Evolutionary conservation across 2,113 vertebrate species (phyloP).

Genomic region (Burhinus oedicnemus): DNA sequence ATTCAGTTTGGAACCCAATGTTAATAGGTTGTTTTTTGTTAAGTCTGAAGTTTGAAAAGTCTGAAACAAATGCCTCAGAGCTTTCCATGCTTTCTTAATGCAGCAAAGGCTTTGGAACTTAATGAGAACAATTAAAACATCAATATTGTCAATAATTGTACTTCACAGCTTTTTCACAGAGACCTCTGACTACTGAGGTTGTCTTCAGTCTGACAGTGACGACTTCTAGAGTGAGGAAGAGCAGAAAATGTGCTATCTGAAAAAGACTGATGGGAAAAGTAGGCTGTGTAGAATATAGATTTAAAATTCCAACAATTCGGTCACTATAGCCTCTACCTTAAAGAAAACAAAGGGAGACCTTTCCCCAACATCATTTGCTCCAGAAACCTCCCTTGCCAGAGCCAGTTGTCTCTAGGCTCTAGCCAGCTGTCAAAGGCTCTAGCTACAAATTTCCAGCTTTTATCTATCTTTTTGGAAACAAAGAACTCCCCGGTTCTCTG

Average conservation of each 20-base stretch:
- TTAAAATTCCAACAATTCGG: background rate
- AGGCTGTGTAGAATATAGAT: background rate
- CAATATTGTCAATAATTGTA: slow-evolving; percentile 15
- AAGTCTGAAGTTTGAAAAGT: background rate
- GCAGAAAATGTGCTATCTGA: background rate
- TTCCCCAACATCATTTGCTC: background rate
- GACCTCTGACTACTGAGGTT: background rate
- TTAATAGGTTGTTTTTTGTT: background rate
- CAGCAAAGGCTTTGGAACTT: slow-evolving; percentile 10
- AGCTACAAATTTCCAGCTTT: slow-evolving; percentile 12
- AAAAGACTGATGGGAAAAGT: background rate
- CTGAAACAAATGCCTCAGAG: background rate
- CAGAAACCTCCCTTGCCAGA: background rate
- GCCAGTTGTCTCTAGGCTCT: background rate
- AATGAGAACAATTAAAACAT: slow-evolving; percentile 51
- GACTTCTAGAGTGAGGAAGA: background rate
- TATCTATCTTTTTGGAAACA: slow-evolving; percentile 37
- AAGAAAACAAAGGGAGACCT: background rate
- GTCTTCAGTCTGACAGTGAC: background rate
- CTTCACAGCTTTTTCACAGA: slow-evolving; percentile 3
- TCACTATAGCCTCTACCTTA: background rate
- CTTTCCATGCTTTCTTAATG: background rate
- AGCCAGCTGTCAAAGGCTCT: slow-evolving; percentile 24
- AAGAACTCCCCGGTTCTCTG: slow-evolving; percentile 30
- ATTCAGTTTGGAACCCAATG: background rate